Evolutionary conservation across 2,797 vertebrate genomes (phyloP).

Genomic region (Intellagama lesueurii): DNA sequence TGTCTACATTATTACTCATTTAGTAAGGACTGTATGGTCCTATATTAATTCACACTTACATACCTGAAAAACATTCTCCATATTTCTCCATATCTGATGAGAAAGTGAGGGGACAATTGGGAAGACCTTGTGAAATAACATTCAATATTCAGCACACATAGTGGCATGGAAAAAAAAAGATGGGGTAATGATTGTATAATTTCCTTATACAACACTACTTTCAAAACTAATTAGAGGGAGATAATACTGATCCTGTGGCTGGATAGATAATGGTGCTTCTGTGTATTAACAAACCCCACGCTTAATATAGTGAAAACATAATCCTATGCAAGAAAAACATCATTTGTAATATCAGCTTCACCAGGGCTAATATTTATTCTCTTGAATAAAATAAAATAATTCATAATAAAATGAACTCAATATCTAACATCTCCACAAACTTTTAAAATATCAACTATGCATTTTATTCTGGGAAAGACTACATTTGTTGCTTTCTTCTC

Average conservation of each 20-base stretch:
- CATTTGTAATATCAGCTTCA: constrained; percentile 3
- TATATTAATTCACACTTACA: neutral
- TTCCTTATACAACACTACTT: neutral
- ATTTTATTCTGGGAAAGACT: neutral
- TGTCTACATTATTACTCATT: neutral
- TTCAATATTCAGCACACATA: neutral
- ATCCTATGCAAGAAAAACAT: constrained; percentile 25
- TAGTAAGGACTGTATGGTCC: neutral
- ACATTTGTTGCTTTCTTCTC: neutral
- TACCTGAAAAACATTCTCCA: neutral
- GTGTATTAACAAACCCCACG: constrained; percentile 4
- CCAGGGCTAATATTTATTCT: constrained; percentile 12
- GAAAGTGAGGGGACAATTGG: neutral
- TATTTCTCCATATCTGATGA: neutral
- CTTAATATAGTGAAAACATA: constrained; percentile 24
- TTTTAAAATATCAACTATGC: neutral
- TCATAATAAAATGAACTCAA: constrained; percentile 24
- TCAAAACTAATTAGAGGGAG: constrained; percentile 19
- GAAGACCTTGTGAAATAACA: neutral
- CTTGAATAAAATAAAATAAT: constrained; percentile 29
- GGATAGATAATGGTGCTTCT: neutral
- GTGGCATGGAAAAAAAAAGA: neutral
- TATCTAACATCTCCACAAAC: neutral
- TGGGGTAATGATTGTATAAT: neutral
- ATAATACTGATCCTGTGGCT: constrained; percentile 19